phyloP scores from a whole-genome alignment of 2,888 invertebrate genomes.

The Heteromyza rotundicornis region DNA sequence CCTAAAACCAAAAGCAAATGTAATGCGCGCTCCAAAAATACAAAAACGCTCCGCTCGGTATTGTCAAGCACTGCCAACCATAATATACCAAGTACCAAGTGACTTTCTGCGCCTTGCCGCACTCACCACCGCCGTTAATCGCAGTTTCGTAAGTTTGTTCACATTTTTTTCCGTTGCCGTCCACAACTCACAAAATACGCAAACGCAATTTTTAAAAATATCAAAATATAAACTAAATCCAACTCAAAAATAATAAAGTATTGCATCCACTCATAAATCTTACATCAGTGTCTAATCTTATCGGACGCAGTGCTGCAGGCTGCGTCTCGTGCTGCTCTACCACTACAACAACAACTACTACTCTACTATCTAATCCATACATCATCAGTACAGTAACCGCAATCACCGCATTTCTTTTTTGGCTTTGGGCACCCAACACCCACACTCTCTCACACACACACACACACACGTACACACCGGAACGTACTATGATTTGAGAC shows the following conservation, averaged over 20 bases:
- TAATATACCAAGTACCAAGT: neutral
- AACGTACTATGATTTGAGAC: neutral
- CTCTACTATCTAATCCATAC: constrained; percentile 6
- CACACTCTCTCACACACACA: no score
- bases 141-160: constrained; percentile 10
- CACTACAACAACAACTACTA: constrained; percentile 11
- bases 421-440: constrained; percentile 45
- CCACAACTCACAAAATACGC: neutral
- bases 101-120: no score
- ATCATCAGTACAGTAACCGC: no score
- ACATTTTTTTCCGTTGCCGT: neutral
- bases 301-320: no score
- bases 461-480: constrained; percentile 14
- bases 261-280: constrained; percentile 18
- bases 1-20: neutral
- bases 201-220: constrained; percentile 8
- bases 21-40: neutral
- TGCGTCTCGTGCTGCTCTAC: no score
- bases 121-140: no score
- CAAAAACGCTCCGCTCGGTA: no score
- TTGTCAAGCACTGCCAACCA: no score
- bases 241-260: constrained; percentile 9
- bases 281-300: constrained; percentile 9
- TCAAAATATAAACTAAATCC: neutral
- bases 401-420: constrained; percentile 39